Conservation (phyloP, 2,113 vertebrate genomes). For the Bubo blakistoni region DNA sequence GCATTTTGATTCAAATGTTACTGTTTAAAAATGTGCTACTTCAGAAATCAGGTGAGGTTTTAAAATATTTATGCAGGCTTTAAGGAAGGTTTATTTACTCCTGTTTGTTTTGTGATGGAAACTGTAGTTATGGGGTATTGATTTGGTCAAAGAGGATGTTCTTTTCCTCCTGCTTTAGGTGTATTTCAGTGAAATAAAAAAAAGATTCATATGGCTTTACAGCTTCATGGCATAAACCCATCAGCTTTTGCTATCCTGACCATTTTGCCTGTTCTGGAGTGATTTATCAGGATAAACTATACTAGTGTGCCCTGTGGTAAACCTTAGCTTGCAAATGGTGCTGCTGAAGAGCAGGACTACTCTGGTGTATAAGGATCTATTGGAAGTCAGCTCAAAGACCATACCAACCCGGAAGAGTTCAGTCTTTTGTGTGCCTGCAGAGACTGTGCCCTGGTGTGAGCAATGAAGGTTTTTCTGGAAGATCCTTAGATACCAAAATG, state of each 20-base stretch:
- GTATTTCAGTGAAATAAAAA: not conserved
- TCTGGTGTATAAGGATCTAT: not conserved
- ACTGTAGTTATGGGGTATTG: not conserved
- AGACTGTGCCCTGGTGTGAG: not conserved
- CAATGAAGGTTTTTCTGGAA: not conserved
- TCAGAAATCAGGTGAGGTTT: not conserved
- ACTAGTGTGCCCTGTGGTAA: not conserved
- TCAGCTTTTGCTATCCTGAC: not conserved
- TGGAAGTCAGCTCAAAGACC: not conserved
- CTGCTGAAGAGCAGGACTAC: not conserved
- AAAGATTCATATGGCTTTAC: not conserved
- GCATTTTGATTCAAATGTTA: not conserved
- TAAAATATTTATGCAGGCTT: not conserved
- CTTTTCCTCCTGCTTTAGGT: not conserved
- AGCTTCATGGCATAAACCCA: not conserved
- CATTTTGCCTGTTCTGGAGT: not conserved
- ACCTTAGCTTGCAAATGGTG: not conserved
- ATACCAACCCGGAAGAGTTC: rapidly evolving
- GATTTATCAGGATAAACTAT: not conserved
- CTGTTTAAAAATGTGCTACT: not conserved
- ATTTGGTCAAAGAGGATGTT: not conserved
- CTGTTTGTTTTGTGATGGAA: not conserved
- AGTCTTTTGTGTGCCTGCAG: not conserved
- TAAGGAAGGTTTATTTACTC: not conserved
- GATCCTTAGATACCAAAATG: not conserved